Evolutionary conservation across 2,113 vertebrate species (phyloP), one percentile per base, ranked within the genome.

Genomic region (Neolamprologus ventralis): DNA sequence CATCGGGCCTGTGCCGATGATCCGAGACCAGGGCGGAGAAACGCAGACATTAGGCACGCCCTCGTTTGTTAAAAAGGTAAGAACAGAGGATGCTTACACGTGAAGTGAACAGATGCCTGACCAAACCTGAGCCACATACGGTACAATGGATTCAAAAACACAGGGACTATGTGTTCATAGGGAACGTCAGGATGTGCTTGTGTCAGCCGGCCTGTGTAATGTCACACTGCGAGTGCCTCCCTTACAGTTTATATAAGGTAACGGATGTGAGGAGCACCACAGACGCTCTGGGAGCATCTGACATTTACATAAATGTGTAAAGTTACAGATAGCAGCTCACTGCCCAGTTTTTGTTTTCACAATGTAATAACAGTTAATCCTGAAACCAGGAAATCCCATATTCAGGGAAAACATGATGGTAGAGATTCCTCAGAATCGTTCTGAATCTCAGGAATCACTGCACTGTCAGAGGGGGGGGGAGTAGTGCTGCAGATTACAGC

Each of bases 381-480:
- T 63, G 58, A 33, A 63, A 63, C 16, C 28, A 63, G 58, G 0
- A 3, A 63, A 19, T 19, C 28, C 5, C 58, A 63, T 33, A 33
- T 63, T 63, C 28, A 19, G 58, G 57, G 58, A 33, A 1, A 33
- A 2, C 58, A 33, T 33, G 16, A 60, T 10, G 58, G 55, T 23
- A 28, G 54, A 12, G 55, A 33, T 10, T 60, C 26, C 5, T 58
- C 23, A 58, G 55, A 58, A 58, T 28, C 13, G 4, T 28, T 16
- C 2, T 58, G 3, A 31, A 58, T 58, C 14, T 58, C 57, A 58
- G 23, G 26, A 58, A 31, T 31, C 55, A 2, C 26, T 6, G 57
- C 26, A 31, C 26, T 17, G 7, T 60, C 14, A 17, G 57, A 28
- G 13, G 0, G 3, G 0, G 3, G 1, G 23, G 0, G 12, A 63